phyloP scores from a whole-genome alignment of 2,797 vertebrate genomes.

The Enteromius mattozi region DNA sequence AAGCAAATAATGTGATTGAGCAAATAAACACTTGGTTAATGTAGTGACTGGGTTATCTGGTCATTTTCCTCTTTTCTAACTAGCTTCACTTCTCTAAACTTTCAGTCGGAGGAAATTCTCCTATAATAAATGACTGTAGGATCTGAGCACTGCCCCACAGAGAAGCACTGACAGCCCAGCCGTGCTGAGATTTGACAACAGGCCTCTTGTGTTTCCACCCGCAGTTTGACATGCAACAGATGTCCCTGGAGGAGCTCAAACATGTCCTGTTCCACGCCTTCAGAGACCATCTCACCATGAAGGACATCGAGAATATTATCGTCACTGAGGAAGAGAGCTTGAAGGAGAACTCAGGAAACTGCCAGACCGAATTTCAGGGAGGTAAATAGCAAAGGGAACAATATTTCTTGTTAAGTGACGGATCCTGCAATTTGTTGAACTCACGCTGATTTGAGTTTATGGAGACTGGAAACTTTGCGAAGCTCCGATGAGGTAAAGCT shows the following conservation, averaged over 20 bases:
- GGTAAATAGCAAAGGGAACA: conserved; percentile 69
- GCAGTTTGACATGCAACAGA: conserved; percentile 98
- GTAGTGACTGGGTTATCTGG: not conserved
- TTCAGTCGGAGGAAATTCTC: not conserved
- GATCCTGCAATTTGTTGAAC: conserved; percentile 12
- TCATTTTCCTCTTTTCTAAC: not conserved
- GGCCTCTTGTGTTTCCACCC: conserved; percentile 47
- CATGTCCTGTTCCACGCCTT: conserved; percentile 98
- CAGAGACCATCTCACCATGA: conserved; percentile 98
- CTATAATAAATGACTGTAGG: conserved; percentile 7
- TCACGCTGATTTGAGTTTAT: not conserved
- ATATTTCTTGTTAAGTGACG: not conserved
- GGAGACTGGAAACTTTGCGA: not conserved
- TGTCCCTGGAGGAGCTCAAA: conserved; percentile 97
- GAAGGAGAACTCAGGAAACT: conserved; percentile 95
- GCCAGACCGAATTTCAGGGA: conserved; percentile 96
- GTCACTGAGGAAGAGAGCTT: conserved; percentile 97
- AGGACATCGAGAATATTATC: conserved; percentile 99
- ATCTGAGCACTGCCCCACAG: not conserved
- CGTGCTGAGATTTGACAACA: conserved; percentile 33
- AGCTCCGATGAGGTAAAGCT: not conserved
- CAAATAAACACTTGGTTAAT: conserved; percentile 8
- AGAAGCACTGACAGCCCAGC: conserved; percentile 16
- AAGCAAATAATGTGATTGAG: not conserved
- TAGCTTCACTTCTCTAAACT: not conserved